Conservation (phyloP, 2,797 vertebrate genomes). For the Coendou prehensilis region DNA sequence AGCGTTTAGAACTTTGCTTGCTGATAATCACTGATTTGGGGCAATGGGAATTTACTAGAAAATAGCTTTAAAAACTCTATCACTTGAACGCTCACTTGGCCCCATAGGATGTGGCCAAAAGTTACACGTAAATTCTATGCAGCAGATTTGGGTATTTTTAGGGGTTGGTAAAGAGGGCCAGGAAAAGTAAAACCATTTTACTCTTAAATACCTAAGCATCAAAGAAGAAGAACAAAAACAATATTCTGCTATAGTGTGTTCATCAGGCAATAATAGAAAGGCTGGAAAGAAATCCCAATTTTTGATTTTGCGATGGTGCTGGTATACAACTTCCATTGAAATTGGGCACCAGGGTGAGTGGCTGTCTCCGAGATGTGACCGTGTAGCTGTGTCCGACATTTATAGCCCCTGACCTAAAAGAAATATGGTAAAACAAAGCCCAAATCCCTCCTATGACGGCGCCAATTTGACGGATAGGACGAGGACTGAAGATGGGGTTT, state of each 20-base stretch:
- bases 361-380: neutral
- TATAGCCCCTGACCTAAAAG: slow-evolving; percentile 27
- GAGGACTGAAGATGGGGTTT: slow-evolving; percentile 62
- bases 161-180: neutral
- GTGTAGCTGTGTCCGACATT: neutral
- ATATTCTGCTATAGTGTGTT: neutral
- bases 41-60: slow-evolving; percentile 52
- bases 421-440: slow-evolving; percentile 45
- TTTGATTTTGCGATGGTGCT: neutral
- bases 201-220: slow-evolving; percentile 39
- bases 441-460: slow-evolving; percentile 54
- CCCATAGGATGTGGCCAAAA: slow-evolving; percentile 25
- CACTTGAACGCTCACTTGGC: slow-evolving; percentile 33
- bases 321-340: neutral
- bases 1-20: neutral
- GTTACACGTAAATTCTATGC: slow-evolving; percentile 28
- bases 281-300: slow-evolving; percentile 36
- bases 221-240: slow-evolving; percentile 51
- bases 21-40: neutral
- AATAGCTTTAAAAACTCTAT: slow-evolving; percentile 74
- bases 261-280: neutral
- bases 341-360: neutral
- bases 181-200: slow-evolving; percentile 32
- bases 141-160: neutral
- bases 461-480: slow-evolving; percentile 52